Conservation (phyloP, 1,140 invertebrate genomes). For the Zaprionus taronus region DNA sequence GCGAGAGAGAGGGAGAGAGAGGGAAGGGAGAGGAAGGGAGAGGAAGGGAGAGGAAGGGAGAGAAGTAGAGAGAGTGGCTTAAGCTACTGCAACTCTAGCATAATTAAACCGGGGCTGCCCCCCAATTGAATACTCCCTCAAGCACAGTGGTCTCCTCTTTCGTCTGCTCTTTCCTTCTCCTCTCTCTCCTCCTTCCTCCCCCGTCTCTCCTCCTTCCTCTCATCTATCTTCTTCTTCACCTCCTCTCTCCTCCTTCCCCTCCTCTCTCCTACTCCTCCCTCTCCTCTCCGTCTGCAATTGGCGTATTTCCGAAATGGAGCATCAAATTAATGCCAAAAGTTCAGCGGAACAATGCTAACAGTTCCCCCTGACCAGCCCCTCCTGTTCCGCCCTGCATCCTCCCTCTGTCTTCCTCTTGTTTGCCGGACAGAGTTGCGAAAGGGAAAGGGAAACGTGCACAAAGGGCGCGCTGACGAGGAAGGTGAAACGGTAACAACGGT, state of each 20-base stretch:
- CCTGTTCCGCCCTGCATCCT: background rate
- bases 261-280: too few species aligned
- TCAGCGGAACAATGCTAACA: constrained; percentile 46
- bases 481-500: constrained; percentile 44
- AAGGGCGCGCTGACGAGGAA: background rate
- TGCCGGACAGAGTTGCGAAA: background rate
- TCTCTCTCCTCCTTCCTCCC: too few species aligned
- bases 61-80: background rate
- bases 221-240: too few species aligned
- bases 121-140: background rate
- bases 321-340: constrained; percentile 44
- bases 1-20: background rate
- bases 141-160: background rate
- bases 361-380: constrained; percentile 3
- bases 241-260: too few species aligned
- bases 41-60: background rate
- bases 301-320: constrained; percentile 43
- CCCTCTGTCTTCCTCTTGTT: background rate
- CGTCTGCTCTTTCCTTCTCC: too few species aligned
- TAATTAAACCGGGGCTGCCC: constrained; percentile 1
- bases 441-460: constrained; percentile 4
- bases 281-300: constrained; percentile 26
- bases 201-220: too few species aligned
- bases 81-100: background rate
- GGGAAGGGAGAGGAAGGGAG: background rate